phyloP scores from a whole-genome alignment of 1,140 invertebrate genomes.

The Drosophila ercepeae region DNA sequence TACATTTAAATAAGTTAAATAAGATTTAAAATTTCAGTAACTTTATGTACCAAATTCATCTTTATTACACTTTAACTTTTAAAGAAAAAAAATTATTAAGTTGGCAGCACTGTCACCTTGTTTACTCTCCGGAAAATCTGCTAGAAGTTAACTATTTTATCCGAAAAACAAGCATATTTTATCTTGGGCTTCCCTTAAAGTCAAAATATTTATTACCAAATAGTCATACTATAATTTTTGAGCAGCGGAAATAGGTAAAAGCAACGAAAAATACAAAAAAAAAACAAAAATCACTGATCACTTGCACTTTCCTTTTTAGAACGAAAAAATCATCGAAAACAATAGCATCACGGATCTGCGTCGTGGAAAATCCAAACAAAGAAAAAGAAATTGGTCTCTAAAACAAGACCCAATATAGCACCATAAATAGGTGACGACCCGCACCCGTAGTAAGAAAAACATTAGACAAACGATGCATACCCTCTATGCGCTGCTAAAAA shows the following conservation, averaged over 20 bases:
- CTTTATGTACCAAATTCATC: too few species aligned
- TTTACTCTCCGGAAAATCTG: background rate
- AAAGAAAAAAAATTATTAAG: too few species aligned
- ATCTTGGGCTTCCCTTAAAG: background rate
- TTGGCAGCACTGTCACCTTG: background rate
- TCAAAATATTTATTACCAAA: background rate
- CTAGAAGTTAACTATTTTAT: background rate
- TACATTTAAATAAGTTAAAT: too few species aligned
- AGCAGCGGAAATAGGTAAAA: too few species aligned
- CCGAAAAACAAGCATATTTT: too few species aligned
- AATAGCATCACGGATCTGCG: background rate
- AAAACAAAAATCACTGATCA: background rate
- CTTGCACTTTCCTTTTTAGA: background rate
- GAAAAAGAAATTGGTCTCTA: background rate
- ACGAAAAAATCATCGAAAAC: background rate
- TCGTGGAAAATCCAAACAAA: background rate
- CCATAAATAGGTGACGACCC: too few species aligned
- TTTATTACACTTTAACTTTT: too few species aligned
- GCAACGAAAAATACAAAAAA: background rate
- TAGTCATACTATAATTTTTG: background rate
- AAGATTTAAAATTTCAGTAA: too few species aligned
- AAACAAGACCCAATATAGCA: background rate
- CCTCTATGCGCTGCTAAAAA: constrained; percentile 68
- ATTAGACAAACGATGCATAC: constrained; percentile 47
- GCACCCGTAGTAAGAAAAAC: constrained; percentile 6